These are phyloP conservation scores for Neoitamus cyanurus DNA, from an alignment of 2,888 invertebrate species.

Conservation along the genomic window DNA sequence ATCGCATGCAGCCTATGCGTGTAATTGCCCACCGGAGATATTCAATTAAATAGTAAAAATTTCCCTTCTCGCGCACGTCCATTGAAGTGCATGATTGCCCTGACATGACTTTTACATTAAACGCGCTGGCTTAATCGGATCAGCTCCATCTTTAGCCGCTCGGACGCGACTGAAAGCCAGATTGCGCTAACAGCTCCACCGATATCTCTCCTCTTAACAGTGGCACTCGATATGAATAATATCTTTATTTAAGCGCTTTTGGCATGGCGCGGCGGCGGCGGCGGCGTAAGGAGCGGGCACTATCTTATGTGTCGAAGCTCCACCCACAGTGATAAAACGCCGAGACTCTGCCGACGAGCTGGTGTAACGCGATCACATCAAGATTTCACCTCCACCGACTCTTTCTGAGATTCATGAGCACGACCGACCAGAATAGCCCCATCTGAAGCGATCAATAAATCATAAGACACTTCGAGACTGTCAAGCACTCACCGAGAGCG, in stretches of 20 bases:
- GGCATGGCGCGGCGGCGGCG: not conserved
- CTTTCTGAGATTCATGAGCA: conserved; percentile 52
- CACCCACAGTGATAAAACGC: conserved; percentile 42
- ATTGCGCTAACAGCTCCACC: not conserved
- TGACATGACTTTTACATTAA: conserved; percentile 43
- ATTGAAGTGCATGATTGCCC: conserved; percentile 21
- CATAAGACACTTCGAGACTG: conserved; percentile 44
- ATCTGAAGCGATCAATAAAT: conserved; percentile 54
- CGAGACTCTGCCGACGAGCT: conserved; percentile 23
- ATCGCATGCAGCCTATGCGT: conserved; percentile 16
- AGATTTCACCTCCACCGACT: conserved; percentile 52
- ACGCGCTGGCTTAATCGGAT: conserved; percentile 28
- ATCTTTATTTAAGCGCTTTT: conserved; percentile 21
- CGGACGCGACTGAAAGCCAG: not conserved
- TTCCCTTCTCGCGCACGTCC: not conserved
- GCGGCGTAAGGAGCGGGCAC: not conserved
- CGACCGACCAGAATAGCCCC: conserved; percentile 43
- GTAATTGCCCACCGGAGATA: not conserved
- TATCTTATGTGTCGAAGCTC: conserved; percentile 24
- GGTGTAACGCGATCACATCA: conserved; percentile 51
- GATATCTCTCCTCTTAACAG: not conserved
- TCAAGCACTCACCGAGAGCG: conserved; percentile 32
- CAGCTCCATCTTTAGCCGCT: conserved; percentile 29
- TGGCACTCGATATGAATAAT: conserved; percentile 21
- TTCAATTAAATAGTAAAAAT: conserved; percentile 18